A percentile compares a stretch with the other conserved stretches of the same genome.
phyloP scores from a whole-genome alignment of 2,113 vertebrate genomes.

The Anas platyrhynchos region DNA sequence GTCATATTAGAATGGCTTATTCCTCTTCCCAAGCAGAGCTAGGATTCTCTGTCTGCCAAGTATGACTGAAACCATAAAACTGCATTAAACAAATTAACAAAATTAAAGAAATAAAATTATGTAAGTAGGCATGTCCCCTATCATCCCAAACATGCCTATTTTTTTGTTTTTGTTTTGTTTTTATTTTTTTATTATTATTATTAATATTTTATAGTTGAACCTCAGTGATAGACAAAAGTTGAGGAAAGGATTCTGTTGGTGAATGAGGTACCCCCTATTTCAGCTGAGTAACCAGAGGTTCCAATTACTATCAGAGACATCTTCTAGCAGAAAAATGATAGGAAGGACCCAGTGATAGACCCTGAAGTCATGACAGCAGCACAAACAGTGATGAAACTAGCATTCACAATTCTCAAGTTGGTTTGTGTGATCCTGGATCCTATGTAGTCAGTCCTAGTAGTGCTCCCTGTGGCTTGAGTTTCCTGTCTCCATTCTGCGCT shows the following conservation, averaged over 20 bases:
- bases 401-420: neutral
- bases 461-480: neutral
- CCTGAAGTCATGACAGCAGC: neutral
- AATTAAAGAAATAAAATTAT: neutral
- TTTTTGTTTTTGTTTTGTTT: neutral
- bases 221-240: neutral
- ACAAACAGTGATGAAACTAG: neutral
- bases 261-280: neutral
- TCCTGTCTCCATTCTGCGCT: neutral
- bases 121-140: fast-evolving
- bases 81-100: neutral
- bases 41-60: neutral
- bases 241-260: neutral
- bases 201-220: neutral
- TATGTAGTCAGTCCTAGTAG: neutral
- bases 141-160: neutral
- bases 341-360: neutral
- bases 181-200: neutral
- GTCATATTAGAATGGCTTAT: neutral
- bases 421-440: fast-evolving
- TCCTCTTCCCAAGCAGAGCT: neutral
- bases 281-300: neutral
- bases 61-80: neutral
- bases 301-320: neutral
- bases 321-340: neutral